phyloP scores from a whole-genome alignment of 2,888 invertebrate genomes.

The Trilocha varians region DNA sequence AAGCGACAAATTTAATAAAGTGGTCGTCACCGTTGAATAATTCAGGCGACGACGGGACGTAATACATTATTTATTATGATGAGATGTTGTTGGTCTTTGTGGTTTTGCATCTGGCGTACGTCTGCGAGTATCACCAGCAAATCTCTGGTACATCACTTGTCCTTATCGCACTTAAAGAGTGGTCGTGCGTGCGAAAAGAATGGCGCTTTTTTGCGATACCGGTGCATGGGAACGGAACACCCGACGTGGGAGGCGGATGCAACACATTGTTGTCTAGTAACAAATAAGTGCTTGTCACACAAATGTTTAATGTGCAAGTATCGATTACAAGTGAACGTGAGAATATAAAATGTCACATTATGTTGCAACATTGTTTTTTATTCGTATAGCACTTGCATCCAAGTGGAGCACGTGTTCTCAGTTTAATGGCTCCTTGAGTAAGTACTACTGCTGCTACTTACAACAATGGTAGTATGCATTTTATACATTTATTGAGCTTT shows the following conservation, averaged over 20 bases:
- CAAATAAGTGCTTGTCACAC: background rate
- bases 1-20: constrained; percentile 69
- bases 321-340: background rate
- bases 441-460: no score
- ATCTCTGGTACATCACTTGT: background rate
- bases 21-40: constrained; percentile 63
- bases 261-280: background rate
- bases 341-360: background rate
- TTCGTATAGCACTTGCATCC: background rate
- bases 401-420: no score
- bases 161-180: constrained; percentile 3
- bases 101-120: constrained; percentile 65
- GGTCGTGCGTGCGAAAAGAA: background rate
- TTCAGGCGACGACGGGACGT: constrained; percentile 49
- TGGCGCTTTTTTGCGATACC: background rate
- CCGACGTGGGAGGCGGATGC: background rate
- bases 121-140: constrained; percentile 17
- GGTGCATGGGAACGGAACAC: background rate
- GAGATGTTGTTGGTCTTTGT: constrained; percentile 57
- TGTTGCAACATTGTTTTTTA: background rate
- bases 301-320: background rate
- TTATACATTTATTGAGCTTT: no score
- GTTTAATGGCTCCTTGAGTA: no score
- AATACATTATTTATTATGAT: constrained; percentile 71
- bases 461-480: no score